Conservation (phyloP, 1,140 invertebrate species). For the Zaprionus inermis region DNA sequence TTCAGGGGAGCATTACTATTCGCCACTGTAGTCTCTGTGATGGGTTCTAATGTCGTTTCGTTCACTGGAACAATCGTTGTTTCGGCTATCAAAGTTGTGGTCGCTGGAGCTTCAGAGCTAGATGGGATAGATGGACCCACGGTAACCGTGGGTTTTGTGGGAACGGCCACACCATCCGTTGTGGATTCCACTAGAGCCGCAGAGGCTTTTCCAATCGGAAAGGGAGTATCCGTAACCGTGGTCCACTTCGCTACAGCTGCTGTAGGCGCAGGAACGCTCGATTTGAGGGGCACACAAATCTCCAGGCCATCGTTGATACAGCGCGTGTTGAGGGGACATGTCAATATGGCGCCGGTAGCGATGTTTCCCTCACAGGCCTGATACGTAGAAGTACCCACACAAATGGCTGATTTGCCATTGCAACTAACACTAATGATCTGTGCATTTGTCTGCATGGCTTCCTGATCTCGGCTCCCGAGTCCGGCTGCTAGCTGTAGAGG, state of each 20-base stretch:
- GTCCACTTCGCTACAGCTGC: constrained; percentile 60
- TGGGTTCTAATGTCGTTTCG: constrained; percentile 26
- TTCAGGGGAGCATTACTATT: constrained; percentile 14
- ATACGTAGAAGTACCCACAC: constrained; percentile 66
- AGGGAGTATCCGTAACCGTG: constrained; percentile 58
- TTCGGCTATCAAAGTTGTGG: constrained; percentile 15
- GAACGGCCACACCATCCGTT: constrained; percentile 24
- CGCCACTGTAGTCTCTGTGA: neutral
- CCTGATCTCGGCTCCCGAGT: constrained; percentile 43
- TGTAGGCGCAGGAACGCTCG: constrained; percentile 38
- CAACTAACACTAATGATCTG: constrained; percentile 61
- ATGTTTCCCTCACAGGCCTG: constrained; percentile 54
- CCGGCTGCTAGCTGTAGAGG: constrained; percentile 52
- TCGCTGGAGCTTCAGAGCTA: constrained; percentile 16
- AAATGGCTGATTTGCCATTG: constrained; percentile 61
- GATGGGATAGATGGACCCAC: constrained; percentile 10
- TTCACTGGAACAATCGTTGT: constrained; percentile 26
- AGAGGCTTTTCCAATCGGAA: constrained; percentile 27
- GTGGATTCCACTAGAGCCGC: constrained; percentile 53
- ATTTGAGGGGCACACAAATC: constrained; percentile 68
- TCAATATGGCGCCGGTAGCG: constrained; percentile 44
- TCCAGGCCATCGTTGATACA: constrained; percentile 75
- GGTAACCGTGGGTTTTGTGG: constrained; percentile 14
- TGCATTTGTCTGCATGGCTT: constrained; percentile 39
- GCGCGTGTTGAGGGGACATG: constrained; percentile 58